A percentile compares a stretch with the other conserved stretches of the same genome.
These are phyloP conservation scores for Stenodema calcarata DNA, from an alignment of 2,888 invertebrate genomes.

Conservation along the genomic window DNA sequence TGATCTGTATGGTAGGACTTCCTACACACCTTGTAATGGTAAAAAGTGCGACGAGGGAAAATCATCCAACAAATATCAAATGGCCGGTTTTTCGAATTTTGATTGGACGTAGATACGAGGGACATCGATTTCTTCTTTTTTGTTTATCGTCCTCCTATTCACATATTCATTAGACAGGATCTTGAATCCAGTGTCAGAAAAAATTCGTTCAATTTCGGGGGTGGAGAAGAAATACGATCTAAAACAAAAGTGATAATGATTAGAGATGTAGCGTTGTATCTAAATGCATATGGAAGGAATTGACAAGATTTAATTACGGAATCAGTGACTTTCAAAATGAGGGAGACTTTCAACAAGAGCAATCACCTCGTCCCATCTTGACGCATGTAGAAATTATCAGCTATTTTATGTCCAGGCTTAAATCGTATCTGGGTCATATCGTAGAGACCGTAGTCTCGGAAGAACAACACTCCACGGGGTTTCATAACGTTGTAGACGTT, in stretches of 20 bases:
- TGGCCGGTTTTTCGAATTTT: conserved; percentile 63
- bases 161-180: conserved; percentile 77
- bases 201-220: conserved; percentile 73
- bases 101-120: conserved; percentile 93
- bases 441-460: conserved; percentile 92
- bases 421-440: conserved; percentile 97
- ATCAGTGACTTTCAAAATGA: not conserved
- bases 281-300: no score
- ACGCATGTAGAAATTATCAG: conserved; percentile 91
- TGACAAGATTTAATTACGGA: no score
- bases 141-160: conserved; percentile 86
- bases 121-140: conserved; percentile 89
- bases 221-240: conserved; percentile 82
- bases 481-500: conserved; percentile 73
- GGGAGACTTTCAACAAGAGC: no score
- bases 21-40: no score
- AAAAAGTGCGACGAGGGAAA: no score
- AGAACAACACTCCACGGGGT: conserved; percentile 81
- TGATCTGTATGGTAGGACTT: no score
- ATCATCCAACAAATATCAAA: not conserved
- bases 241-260: conserved; percentile 58
- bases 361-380: conserved; percentile 91
- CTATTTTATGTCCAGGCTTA: conserved; percentile 88
- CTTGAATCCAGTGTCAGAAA: conserved; percentile 74
- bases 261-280: not conserved